phyloP scores from a whole-genome alignment of 2,113 vertebrate genomes.

The Corythornis madagascariensis region DNA sequence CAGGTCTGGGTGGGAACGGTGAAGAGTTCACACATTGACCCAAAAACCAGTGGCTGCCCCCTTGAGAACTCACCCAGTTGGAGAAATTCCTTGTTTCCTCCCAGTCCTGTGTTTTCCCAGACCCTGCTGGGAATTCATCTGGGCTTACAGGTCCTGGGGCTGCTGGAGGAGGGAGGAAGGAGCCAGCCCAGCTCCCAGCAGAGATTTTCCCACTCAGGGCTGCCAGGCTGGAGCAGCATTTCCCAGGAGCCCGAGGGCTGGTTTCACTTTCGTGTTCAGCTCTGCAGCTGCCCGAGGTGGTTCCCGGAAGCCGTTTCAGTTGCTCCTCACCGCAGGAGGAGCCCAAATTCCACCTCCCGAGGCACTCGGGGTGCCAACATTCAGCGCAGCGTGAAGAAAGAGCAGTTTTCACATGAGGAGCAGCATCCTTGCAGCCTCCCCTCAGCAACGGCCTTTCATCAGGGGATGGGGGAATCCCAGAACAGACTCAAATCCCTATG shows the following conservation, averaged over 20 bases:
- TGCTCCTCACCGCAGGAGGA: not conserved
- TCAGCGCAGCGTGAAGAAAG: rapidly evolving
- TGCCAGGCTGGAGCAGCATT: not conserved
- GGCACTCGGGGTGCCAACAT: rapidly evolving
- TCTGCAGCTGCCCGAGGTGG: not conserved
- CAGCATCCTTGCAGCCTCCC: not conserved
- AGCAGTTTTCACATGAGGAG: rapidly evolving
- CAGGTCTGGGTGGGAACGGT: not conserved
- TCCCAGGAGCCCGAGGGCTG: not conserved
- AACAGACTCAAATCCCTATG: rapidly evolving
- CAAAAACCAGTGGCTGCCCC: not conserved
- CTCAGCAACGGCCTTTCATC: no score
- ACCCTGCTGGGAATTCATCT: not conserved
- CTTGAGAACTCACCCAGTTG: rapidly evolving
- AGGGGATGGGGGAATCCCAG: rapidly evolving
- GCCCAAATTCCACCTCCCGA: not conserved
- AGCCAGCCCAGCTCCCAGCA: not conserved
- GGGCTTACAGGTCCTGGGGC: not conserved
- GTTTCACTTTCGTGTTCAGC: conserved; percentile 43
- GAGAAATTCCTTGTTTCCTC: not conserved
- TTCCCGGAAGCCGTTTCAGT: not conserved
- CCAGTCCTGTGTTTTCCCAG: not conserved
- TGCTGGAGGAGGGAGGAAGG: not conserved
- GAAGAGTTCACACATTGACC: not conserved
- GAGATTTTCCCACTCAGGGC: rapidly evolving